A percentile compares a stretch with the other conserved stretches of the same genome.
Conservation (phyloP, 2,797 vertebrate species). For the Monodelphis domestica region DNA sequence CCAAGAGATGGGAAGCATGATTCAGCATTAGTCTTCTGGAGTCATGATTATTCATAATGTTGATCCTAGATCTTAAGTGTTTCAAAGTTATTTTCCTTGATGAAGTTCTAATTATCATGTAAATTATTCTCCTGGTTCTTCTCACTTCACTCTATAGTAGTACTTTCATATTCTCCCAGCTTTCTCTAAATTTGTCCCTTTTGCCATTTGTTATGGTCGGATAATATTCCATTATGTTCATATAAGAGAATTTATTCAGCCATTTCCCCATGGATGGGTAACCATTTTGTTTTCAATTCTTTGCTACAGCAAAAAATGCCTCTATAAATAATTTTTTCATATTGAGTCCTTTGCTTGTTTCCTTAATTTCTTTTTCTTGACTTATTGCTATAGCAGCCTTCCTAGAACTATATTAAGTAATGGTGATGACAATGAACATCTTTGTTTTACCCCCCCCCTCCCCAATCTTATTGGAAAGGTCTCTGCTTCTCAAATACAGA, state of each 20-base stretch:
- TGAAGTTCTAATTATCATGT: not conserved
- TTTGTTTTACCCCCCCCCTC: not conserved
- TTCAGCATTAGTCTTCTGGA: not conserved
- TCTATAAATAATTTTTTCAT: not conserved
- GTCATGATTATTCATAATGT: conserved; percentile 1
- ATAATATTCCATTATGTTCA: not conserved
- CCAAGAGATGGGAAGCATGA: not conserved
- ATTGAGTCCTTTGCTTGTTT: not conserved
- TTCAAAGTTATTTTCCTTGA: not conserved
- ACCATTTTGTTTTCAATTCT: not conserved
- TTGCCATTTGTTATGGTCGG: not conserved
- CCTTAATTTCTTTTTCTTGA: not conserved
- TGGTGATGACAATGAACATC: not conserved
- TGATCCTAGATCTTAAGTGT: not conserved
- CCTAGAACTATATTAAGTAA: not conserved
- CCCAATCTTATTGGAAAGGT: not conserved
- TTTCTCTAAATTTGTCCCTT: not conserved
- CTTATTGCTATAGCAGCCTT: not conserved
- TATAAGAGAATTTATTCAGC: not conserved
- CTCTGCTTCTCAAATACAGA: not conserved
- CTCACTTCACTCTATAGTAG: not conserved
- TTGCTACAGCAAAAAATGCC: not conserved
- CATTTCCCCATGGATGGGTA: not conserved
- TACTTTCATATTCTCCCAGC: not conserved
- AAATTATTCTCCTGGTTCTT: not conserved